A percentile compares a stretch with the other conserved stretches of the same genome.
Evolutionary conservation across 2,797 vertebrate genomes (phyloP).

Genomic region (Sarcoramphus papa): DNA sequence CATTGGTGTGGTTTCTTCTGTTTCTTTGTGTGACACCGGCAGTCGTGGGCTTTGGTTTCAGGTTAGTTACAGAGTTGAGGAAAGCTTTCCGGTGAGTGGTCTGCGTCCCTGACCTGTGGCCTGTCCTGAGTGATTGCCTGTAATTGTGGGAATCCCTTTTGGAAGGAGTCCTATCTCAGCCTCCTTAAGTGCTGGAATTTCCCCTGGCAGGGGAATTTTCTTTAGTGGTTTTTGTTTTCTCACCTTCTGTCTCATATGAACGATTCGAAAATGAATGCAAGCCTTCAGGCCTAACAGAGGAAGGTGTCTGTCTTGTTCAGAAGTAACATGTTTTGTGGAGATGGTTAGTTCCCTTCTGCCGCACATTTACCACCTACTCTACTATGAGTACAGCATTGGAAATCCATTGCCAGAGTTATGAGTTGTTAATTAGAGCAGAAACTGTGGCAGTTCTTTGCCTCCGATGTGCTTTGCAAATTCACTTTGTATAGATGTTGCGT

Average conservation of each 20-base stretch:
- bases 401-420: background rate
- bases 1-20: background rate
- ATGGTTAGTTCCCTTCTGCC: background rate
- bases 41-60: background rate
- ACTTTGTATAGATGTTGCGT: background rate
- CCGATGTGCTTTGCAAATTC: background rate
- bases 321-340: background rate
- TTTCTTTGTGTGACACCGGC: background rate
- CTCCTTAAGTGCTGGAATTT: background rate
- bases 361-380: background rate
- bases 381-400: background rate
- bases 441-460: background rate
- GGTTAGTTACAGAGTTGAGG: background rate
- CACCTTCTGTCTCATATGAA: background rate
- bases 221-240: background rate
- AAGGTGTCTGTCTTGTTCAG: background rate
- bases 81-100: background rate
- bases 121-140: background rate
- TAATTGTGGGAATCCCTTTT: background rate
- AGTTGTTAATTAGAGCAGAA: conserved; percentile 19
- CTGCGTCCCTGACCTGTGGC: background rate
- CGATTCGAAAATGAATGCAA: background rate
- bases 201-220: background rate
- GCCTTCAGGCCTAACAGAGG: background rate
- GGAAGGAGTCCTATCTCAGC: background rate